Conservation (phyloP, 2,113 vertebrate genomes). For the Corythaeola cristata region DNA sequence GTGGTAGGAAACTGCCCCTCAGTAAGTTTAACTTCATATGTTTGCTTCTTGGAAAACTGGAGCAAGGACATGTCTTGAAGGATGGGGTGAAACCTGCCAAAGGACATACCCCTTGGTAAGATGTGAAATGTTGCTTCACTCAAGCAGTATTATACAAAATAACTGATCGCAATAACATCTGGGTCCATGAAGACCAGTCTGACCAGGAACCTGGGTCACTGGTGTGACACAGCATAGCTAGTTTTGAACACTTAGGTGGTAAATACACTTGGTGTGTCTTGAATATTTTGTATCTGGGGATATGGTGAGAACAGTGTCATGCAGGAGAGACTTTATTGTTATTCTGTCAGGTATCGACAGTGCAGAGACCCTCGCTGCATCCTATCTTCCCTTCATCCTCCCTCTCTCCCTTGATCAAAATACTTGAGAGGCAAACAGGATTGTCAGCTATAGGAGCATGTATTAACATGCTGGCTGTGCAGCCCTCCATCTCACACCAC, state of each 20-base stretch:
- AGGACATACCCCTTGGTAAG: background rate
- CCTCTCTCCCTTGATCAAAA: background rate
- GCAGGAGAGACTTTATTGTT: background rate
- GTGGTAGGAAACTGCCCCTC: background rate
- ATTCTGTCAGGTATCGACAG: background rate
- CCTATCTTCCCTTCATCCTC: background rate
- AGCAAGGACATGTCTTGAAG: background rate
- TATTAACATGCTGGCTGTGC: background rate
- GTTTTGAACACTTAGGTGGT: background rate
- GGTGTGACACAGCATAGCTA: background rate
- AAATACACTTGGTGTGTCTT: background rate
- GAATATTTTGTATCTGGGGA: background rate
- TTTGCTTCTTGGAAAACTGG: background rate
- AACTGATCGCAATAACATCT: background rate
- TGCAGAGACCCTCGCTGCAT: background rate
- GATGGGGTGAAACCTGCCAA: background rate
- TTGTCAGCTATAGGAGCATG: background rate
- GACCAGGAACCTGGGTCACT: background rate
- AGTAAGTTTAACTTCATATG: background rate
- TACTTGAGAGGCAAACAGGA: background rate
- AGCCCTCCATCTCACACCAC: rapidly evolving
- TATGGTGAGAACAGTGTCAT: background rate
- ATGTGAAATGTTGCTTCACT: background rate
- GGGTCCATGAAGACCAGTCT: background rate
- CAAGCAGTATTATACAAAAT: background rate